Evolutionary conservation across 1,140 invertebrate genomes (phyloP).

Genomic region (Drosophila busckii): DNA sequence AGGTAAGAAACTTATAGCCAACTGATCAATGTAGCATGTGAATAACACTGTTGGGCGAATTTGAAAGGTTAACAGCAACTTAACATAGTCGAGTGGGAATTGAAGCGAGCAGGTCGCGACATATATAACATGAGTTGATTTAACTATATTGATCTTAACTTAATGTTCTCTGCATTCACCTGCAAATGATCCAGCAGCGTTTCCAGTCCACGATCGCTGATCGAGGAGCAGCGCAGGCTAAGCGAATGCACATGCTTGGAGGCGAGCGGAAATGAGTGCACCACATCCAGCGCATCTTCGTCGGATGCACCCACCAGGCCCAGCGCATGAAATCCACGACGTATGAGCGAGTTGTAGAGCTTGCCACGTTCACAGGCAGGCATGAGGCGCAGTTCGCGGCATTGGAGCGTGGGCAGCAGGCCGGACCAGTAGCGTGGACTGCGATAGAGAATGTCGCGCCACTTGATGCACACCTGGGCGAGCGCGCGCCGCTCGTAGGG

Average conservation of each 20-base stretch:
- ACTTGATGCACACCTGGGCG: slow-evolving; percentile 90
- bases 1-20: too few species aligned
- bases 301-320: slow-evolving; percentile 91
- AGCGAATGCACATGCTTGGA: slow-evolving; percentile 90
- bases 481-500: slow-evolving; percentile 87
- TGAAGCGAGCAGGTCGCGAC: too few species aligned
- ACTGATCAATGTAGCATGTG: too few species aligned
- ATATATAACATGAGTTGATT: too few species aligned
- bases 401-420: slow-evolving; percentile 89
- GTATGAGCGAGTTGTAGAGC: slow-evolving; percentile 90
- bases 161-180: slow-evolving; percentile 79
- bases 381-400: slow-evolving; percentile 86
- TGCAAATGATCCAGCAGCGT: slow-evolving; percentile 90
- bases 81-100: too few species aligned
- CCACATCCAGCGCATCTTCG: slow-evolving; percentile 92
- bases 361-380: slow-evolving; percentile 84
- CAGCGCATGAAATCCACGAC: slow-evolving; percentile 91
- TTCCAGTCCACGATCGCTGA: slow-evolving; percentile 93
- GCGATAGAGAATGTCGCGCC: slow-evolving; percentile 92
- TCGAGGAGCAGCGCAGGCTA: slow-evolving; percentile 89
- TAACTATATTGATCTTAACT: neutral
- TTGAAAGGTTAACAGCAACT: too few species aligned
- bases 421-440: slow-evolving; percentile 91
- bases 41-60: too few species aligned
- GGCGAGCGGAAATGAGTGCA: slow-evolving; percentile 89